Evolutionary conservation across 2,888 invertebrate species (phyloP).

Genomic region (Lissocephala sabroskyi): DNA sequence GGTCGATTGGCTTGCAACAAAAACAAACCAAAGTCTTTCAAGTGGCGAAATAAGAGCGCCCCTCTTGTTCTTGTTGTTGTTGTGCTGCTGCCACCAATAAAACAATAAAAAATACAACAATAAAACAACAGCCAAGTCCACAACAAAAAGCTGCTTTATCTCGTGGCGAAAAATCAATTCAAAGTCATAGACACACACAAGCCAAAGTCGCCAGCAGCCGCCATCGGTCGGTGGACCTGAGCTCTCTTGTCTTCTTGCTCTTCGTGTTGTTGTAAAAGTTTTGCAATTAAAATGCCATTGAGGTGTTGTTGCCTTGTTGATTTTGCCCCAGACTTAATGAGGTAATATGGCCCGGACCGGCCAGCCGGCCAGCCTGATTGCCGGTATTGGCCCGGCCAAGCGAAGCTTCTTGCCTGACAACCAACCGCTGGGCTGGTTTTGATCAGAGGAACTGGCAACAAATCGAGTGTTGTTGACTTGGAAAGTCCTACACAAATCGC

Average conservation of each 20-base stretch:
- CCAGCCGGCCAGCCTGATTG: too few relatives aligned
- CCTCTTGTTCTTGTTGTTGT: slow-evolving; percentile 6
- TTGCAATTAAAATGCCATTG: slow-evolving; percentile 53
- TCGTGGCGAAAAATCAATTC: slow-evolving; percentile 40
- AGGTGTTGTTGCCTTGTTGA: slow-evolving; percentile 23
- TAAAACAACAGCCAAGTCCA: too few relatives aligned
- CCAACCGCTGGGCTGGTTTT: too few relatives aligned
- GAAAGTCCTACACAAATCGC: too few relatives aligned
- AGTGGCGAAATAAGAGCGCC: slow-evolving; percentile 29
- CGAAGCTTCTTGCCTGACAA: too few relatives aligned
- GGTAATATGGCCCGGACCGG: slow-evolving; percentile 13
- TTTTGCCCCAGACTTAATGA: slow-evolving; percentile 24
- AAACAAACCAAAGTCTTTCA: slow-evolving; percentile 12
- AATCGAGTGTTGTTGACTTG: too few relatives aligned
- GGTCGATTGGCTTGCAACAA: slow-evolving; percentile 39
- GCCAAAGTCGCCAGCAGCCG: slow-evolving; percentile 30
- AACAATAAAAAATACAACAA: slow-evolving; percentile 36
- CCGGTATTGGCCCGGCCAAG: too few relatives aligned
- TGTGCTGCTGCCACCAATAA: slow-evolving; percentile 23
- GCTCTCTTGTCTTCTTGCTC: slow-evolving; percentile 5
- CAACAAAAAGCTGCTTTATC: slow-evolving; percentile 36
- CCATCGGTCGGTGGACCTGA: too few relatives aligned
- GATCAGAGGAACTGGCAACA: too few relatives aligned
- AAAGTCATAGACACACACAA: slow-evolving; percentile 16
- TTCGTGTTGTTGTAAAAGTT: slow-evolving; percentile 32